Conservation (phyloP, 2,888 invertebrate species). For the Plemyria rubiginata region DNA sequence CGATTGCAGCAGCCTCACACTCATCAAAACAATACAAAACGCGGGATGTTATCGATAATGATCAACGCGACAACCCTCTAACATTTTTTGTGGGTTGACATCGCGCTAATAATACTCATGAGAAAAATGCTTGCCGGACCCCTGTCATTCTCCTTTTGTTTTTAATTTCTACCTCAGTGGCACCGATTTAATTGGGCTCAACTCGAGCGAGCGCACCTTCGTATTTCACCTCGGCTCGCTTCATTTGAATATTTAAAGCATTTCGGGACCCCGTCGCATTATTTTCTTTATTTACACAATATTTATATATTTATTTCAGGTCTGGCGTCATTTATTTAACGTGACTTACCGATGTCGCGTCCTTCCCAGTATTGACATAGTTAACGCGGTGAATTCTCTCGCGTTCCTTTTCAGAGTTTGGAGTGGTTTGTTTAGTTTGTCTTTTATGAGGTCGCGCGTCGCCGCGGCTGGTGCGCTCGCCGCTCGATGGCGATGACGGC, state of each 20-base stretch:
- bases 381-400: constrained; percentile 82
- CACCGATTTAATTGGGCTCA: constrained; percentile 85
- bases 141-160: constrained; percentile 83
- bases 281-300: constrained; percentile 84
- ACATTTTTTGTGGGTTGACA: constrained; percentile 83
- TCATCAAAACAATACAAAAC: constrained; percentile 84
- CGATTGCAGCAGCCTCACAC: constrained; percentile 66
- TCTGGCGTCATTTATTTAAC: constrained; percentile 81
- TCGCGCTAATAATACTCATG: constrained; percentile 85
- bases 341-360: constrained; percentile 84
- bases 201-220: constrained; percentile 82
- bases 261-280: constrained; percentile 78
- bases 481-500: constrained; percentile 34
- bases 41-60: constrained; percentile 81
- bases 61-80: constrained; percentile 79
- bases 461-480: constrained; percentile 34
- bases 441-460: constrained; percentile 68
- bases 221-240: constrained; percentile 83
- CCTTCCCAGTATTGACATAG: constrained; percentile 84
- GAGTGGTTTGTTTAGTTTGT: constrained; percentile 71
- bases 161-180: constrained; percentile 86
- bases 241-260: constrained; percentile 85
- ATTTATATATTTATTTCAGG: constrained; percentile 83
- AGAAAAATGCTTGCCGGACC: constrained; percentile 82
- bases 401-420: constrained; percentile 82